Evolutionary conservation across 1,140 invertebrate species (phyloP), one percentile per base, ranked within the genome.

Genomic region (Vanessa atalanta): DNA sequence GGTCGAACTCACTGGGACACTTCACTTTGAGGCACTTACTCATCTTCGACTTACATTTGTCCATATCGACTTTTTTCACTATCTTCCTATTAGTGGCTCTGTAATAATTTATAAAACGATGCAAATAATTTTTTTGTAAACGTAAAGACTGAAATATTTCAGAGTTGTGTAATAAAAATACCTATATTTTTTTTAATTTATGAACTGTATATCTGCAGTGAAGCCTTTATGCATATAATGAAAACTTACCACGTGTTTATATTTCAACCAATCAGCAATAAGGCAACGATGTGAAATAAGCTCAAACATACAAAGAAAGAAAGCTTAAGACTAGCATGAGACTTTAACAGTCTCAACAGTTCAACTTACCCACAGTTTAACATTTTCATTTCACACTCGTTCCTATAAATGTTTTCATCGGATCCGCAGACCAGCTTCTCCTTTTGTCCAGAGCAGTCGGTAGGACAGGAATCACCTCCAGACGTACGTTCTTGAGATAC

Each of bases 351-450:
- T 0, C 20, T 20, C 20, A 20, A 20, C 20, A 1, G 20, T 43
- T 43, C 9, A 43, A 43, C 95, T 94, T 86, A 98, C 97, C 97
- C 97, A 89, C 97, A 98, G 83, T 97, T 98, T 6, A 98, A 94
- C 95, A 97, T 96, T 87, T 96, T 96, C 93, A 98, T 95, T 87
- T 98, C 97, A 85, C 98, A 99, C 79, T 97, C 96, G 83, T 96
- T 98, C 75, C 95, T 94, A 90, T 98, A 98, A 31, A 98, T 94
- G 83, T 96, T 96, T 55, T 97, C 97, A 92, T 99, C 97, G 2
- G 96, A 97, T 14, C 96, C 98, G 82, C 98, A 99, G 4, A 97
- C 95, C 26, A 96, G 94, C 70, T 95, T 94, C 79, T 95, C 95
- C 65, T 94, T 94, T 93, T 95, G 79, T 92, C 94, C 87, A 15